Evolutionary conservation across 1,140 invertebrate genomes (phyloP).

Genomic region (Tribolium castaneum): DNA sequence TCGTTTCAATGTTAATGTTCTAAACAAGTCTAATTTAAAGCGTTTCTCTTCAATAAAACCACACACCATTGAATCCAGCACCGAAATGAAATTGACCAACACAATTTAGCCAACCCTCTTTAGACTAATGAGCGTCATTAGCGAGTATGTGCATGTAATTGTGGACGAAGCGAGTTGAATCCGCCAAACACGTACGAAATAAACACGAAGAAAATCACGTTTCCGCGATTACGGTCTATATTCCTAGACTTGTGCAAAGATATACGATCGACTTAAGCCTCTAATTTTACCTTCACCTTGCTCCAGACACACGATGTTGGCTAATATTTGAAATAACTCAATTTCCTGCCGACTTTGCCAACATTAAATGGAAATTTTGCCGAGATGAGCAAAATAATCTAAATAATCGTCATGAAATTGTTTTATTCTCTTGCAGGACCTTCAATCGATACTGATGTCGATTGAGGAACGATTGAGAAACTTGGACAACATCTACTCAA

Average conservation of each 20-base stretch:
- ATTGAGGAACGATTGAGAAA: slow-evolving; percentile 70
- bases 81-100: slow-evolving; percentile 7
- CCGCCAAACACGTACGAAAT: slow-evolving; percentile 4
- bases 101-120: not conserved
- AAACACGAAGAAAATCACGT: slow-evolving; percentile 23
- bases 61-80: slow-evolving; percentile 1
- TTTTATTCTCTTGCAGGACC: slow-evolving; percentile 59
- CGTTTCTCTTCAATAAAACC: too few relatives aligned
- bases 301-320: not conserved
- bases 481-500: slow-evolving; percentile 66
- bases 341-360: not conserved
- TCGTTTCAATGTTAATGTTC: too few relatives aligned
- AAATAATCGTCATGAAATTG: not conserved
- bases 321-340: not conserved
- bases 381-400: too few relatives aligned
- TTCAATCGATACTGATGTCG: slow-evolving; percentile 64
- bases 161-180: not conserved
- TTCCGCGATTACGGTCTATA: not conserved
- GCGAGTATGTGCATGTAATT: slow-evolving; percentile 6
- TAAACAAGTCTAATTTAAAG: too few relatives aligned
- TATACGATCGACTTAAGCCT: slow-evolving; percentile 21
- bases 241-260: not conserved
- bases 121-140: not conserved
- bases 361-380: not conserved
- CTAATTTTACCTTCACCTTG: slow-evolving; percentile 11